Conservation (phyloP, 2,113 vertebrate genomes). For the Notarius quadriscutis region DNA sequence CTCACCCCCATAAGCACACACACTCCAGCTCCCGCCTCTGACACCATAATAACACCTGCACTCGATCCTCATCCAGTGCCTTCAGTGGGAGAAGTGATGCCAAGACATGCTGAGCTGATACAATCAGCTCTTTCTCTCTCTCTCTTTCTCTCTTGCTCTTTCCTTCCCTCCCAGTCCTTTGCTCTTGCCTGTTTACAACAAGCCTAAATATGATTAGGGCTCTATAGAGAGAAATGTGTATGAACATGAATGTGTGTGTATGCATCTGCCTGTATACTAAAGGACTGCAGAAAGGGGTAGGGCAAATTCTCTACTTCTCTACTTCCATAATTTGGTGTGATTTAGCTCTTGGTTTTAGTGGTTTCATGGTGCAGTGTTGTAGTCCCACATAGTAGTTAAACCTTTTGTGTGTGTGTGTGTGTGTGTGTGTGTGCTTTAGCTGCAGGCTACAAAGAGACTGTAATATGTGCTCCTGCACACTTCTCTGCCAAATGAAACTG, state of each 20-base stretch:
- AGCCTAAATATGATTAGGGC: constrained; percentile 28
- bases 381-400: constrained; percentile 39
- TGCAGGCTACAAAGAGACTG: constrained; percentile 26
- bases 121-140: constrained; percentile 30
- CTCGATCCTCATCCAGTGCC: constrained; percentile 29
- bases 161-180: not conserved
- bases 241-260: constrained; percentile 21
- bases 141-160: not conserved
- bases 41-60: constrained; percentile 40
- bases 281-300: not conserved
- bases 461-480: constrained; percentile 25
- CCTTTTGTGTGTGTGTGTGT: not conserved
- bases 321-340: constrained; percentile 37
- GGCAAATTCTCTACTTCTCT: not conserved
- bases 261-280: not conserved
- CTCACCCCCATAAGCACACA: constrained; percentile 40
- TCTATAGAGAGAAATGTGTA: constrained; percentile 14
- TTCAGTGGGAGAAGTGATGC: constrained; percentile 34
- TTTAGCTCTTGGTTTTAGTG: constrained; percentile 45
- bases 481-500: constrained; percentile 8
- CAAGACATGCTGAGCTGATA: constrained; percentile 45
- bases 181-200: not conserved
- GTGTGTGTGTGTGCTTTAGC: constrained; percentile 28
- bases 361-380: constrained; percentile 35
- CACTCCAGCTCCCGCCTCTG: not conserved